Evolutionary conservation across 1,140 invertebrate species (phyloP), one percentile per base, ranked within the genome.

Genomic region (Phymorhynchus buccinoides): DNA sequence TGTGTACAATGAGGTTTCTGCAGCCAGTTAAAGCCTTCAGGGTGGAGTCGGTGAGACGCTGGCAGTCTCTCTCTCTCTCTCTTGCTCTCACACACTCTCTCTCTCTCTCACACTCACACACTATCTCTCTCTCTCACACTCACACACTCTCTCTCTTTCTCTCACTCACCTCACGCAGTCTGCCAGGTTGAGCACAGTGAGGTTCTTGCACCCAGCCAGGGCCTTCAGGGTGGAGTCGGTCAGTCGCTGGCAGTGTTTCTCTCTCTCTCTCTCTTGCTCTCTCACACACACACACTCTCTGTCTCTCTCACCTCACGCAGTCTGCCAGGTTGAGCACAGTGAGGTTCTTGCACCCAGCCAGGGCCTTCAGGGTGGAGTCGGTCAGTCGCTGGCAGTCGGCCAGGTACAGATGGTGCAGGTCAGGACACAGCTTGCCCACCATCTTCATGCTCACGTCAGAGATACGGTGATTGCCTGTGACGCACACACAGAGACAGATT

Each of bases 281-380:
- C 18, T 22, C 56, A 62, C 56, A 62, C 56, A 62, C 56, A 62
- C 56, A 62, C 56, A 3, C 56, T 1, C 56, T 0, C 1, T 62
- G 12, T 27, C 56, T 27, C 56, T 73, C 88, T 85, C 85, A 93
- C 93, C 91, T 90, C 22, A 93, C 90, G 89, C 93, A 93, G 87
- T 94, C 93, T 30, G 93, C 92, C 37, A 93, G 83, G 85, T 94
- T 94, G 30, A 93, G 87, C n/a, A 93, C 91, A 22, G 88, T 87
- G 7, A 94, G 88, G 52, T 91, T 87, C 73, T 85, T 87, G 86
- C 92, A 93, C 14, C 84, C 78, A 52, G 89, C 85, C 18, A 94
- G 82, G 41, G 90, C 82, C 86, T 93, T 93, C 42, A 94, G 85
- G 32, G 90, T 89, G 6, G 86, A 81, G 83, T 94, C 93, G 9